A percentile compares a stretch with the other conserved stretches of the same genome.
Evolutionary conservation across 2,888 invertebrate species (phyloP).

Genomic region (Villa cingulata): DNA sequence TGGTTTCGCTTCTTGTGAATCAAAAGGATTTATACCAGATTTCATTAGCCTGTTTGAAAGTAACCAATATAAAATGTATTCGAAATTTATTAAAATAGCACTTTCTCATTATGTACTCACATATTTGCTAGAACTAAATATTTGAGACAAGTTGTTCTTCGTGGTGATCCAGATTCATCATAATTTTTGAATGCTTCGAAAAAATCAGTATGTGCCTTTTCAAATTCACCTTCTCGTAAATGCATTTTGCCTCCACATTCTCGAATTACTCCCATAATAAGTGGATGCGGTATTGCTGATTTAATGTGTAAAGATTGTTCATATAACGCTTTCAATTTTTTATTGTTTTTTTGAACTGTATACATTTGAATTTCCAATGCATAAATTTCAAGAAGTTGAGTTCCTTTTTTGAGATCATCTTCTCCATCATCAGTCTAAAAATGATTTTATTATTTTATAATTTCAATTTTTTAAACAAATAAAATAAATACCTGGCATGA

Average conservation of each 20-base stretch:
- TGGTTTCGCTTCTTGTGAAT: constrained; percentile 98
- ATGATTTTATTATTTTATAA: not conserved
- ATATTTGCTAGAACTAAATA: constrained; percentile 97
- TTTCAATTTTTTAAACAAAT: not conserved
- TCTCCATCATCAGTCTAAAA: constrained; percentile 90
- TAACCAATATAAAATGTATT: too few species aligned
- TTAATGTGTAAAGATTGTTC: constrained; percentile 98
- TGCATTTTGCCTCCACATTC: constrained; percentile 99
- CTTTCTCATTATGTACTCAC: constrained; percentile 38
- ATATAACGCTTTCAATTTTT: constrained; percentile 89
- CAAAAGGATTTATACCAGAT: constrained; percentile 98
- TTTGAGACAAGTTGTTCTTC: constrained; percentile 93
- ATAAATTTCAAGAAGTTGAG: constrained; percentile 94
- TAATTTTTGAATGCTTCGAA: constrained; percentile 99
- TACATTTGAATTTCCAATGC: constrained; percentile 99
- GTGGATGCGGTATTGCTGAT: constrained; percentile 98
- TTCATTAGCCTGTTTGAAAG: constrained; percentile 96
- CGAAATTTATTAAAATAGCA: too few species aligned
- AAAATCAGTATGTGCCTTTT: constrained; percentile 97
- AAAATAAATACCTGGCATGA: constrained; percentile 68
- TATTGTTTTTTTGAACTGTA: constrained; percentile 98
- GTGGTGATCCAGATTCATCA: constrained; percentile 94
- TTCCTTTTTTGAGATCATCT: constrained; percentile 94
- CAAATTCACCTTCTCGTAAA: constrained; percentile 93
- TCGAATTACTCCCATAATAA: constrained; percentile 98